Percentiles rank a stretch among this genome's conserved stretches.
phyloP scores from a whole-genome alignment of 2,113 vertebrate species.

The Tragelaphus buxtoni region DNA sequence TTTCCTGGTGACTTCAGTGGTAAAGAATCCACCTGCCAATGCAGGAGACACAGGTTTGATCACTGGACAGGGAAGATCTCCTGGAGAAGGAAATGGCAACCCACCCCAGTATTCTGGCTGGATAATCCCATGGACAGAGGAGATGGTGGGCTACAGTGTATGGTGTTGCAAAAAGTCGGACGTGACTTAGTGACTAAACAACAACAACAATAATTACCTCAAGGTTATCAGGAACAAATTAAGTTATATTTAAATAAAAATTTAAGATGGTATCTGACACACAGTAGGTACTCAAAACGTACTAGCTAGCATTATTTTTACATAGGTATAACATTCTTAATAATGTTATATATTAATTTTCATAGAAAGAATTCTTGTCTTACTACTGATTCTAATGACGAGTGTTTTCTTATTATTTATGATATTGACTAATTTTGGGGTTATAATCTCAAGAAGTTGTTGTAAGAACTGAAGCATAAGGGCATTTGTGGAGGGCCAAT shows the following conservation, averaged over 20 bases:
- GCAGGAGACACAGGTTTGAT: not conserved
- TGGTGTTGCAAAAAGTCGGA: not conserved
- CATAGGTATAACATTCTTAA: not conserved
- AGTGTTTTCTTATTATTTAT: not conserved
- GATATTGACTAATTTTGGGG: not conserved
- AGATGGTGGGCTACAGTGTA: not conserved
- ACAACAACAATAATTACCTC: not conserved
- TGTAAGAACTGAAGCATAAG: not conserved
- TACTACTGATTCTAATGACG: not conserved
- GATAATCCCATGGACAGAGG: not conserved
- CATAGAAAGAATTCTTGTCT: not conserved
- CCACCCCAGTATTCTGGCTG: not conserved
- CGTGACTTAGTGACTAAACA: not conserved
- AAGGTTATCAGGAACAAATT: not conserved
- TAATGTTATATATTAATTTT: not conserved
- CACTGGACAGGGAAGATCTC: not conserved
- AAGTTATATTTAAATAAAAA: not conserved
- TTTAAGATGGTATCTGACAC: not conserved
- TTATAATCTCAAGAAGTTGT: not conserved
- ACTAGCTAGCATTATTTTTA: not conserved
- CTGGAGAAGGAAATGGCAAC: not conserved
- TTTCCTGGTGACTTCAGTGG: not conserved
- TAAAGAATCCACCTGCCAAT: not conserved
- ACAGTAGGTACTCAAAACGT: not conserved
- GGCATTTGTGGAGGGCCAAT: not conserved